These are phyloP conservation scores for Phrynocephalus forsythii DNA, from an alignment of 2,797 vertebrate genomes.

Conservation along the genomic window DNA sequence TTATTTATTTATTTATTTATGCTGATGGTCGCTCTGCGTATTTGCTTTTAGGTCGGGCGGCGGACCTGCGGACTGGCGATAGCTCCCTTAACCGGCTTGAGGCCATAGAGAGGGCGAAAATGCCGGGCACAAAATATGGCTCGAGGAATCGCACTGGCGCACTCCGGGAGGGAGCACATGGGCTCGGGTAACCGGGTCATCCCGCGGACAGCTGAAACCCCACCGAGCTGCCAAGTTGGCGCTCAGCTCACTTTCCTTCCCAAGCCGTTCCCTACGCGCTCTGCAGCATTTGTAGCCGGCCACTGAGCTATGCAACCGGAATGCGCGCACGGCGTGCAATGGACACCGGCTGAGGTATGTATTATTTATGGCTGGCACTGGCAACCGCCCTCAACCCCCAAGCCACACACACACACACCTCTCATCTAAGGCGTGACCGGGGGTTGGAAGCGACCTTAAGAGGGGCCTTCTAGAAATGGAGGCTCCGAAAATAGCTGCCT, in stretches of 20 bases:
- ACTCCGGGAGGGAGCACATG: neutral
- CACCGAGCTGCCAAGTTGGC: neutral
- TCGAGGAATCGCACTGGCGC: neutral
- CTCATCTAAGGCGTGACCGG: slow-evolving; percentile 1
- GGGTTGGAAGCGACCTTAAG: slow-evolving; percentile 1
- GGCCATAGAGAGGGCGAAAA: neutral
- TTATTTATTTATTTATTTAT: too few species aligned
- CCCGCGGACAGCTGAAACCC: neutral
- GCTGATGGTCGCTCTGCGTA: neutral
- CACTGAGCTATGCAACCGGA: slow-evolving; percentile 16
- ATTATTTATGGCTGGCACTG: slow-evolving; percentile 15
- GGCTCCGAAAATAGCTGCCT: neutral
- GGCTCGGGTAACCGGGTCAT: neutral
- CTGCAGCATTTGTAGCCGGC: slow-evolving; percentile 2
- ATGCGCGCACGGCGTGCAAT: slow-evolving; percentile 15
- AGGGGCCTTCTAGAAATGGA: neutral
- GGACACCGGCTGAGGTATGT: slow-evolving; percentile 25
- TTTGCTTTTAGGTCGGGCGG: neutral
- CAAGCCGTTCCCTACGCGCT: neutral
- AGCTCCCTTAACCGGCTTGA: neutral
- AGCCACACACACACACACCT: too few species aligned
- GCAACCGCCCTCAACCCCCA: slow-evolving; percentile 2
- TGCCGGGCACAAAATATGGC: too few species aligned
- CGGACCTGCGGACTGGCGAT: too few species aligned
- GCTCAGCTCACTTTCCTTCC: too few species aligned